Evolutionary conservation across 2,888 invertebrate genomes (phyloP).

Genomic region (Pammene aurita): DNA sequence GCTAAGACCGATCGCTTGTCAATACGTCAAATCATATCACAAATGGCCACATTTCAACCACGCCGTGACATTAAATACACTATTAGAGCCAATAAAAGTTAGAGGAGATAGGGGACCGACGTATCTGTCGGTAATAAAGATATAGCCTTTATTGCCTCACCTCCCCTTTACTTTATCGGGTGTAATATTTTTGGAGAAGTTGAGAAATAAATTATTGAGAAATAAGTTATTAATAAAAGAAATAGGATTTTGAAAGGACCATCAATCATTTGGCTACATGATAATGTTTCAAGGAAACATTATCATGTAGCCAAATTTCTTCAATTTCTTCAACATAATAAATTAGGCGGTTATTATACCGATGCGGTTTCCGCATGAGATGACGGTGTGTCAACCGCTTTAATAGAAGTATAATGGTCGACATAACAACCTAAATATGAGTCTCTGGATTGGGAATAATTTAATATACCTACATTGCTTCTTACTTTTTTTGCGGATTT

Average conservation of each 20-base stretch:
- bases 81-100: conserved; percentile 36
- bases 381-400: too few species aligned
- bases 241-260: conserved; percentile 14
- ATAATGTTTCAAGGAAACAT: too few species aligned
- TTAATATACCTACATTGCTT: too few species aligned
- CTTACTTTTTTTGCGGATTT: too few species aligned
- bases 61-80: conserved; percentile 24
- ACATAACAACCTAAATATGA: too few species aligned
- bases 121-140: conserved; percentile 40
- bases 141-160: conserved; percentile 38
- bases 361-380: too few species aligned
- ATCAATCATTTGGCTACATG: not conserved
- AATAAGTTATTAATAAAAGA: conserved; percentile 6
- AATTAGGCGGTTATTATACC: too few species aligned
- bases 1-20: not conserved
- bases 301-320: too few species aligned
- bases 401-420: too few species aligned
- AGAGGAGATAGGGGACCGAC: conserved; percentile 15
- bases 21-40: conserved; percentile 5
- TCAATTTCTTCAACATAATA: too few species aligned
- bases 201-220: conserved; percentile 11
- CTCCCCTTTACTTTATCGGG: conserved; percentile 13
- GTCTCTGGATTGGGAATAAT: too few species aligned
- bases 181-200: too few species aligned
- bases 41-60: not conserved